A percentile compares a stretch with the other conserved stretches of the same genome.
Conservation (phyloP, 2,888 invertebrate species). For the Dinocampus coccinellae region DNA sequence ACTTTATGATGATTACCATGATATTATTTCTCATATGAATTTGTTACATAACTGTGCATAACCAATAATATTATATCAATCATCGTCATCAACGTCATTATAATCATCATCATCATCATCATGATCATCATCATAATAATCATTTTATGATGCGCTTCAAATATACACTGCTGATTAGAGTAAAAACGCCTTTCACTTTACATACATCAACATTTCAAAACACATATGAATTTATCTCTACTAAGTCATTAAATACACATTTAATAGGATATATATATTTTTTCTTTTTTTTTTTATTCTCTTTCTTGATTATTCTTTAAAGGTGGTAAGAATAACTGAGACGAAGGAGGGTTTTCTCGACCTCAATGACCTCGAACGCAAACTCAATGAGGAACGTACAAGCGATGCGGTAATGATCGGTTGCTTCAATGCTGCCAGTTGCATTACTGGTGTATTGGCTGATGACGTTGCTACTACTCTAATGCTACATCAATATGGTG, state of each 20-base stretch:
- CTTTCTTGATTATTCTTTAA: conserved; percentile 44
- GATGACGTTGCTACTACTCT: conserved; percentile 87
- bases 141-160: conserved; percentile 11
- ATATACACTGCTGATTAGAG: conserved; percentile 2
- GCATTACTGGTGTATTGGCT: conserved; percentile 88
- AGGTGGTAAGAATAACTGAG: conserved; percentile 86
- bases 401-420: conserved; percentile 77
- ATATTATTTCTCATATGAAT: not conserved
- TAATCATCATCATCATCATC: too few species aligned
- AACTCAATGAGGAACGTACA: conserved; percentile 76
- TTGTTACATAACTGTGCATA: not conserved
- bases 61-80: not conserved
- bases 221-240: not conserved
- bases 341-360: conserved; percentile 85
- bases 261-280: not conserved
- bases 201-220: not conserved
- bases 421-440: conserved; percentile 88
- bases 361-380: conserved; percentile 80
- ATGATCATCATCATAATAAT: not conserved
- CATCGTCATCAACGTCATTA: not conserved
- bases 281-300: not conserved
- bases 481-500: conserved; percentile 85
- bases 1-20: not conserved
- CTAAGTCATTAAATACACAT: not conserved
- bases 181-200: conserved; percentile 23